Percentiles rank a stretch among this genome's conserved stretches.
Conservation (phyloP, 2,797 vertebrate genomes). For the Mus spretus region DNA sequence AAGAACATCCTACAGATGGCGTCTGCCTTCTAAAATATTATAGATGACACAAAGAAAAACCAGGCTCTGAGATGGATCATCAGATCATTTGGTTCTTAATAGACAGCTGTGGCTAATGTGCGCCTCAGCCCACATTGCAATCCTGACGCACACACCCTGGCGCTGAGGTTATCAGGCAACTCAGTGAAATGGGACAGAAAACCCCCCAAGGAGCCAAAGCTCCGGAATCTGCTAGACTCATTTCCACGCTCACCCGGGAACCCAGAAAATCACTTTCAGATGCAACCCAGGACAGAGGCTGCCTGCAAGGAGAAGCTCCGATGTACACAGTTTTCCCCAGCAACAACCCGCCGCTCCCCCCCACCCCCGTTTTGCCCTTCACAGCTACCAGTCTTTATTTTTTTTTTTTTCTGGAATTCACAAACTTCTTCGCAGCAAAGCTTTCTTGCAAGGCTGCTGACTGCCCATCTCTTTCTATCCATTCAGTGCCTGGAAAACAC, state of each 20-base stretch:
- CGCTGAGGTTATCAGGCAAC: constrained; percentile 7
- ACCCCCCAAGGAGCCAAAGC: background rate
- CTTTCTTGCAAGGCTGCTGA: background rate
- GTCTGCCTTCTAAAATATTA: constrained; percentile 6
- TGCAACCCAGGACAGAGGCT: background rate
- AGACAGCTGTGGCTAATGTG: background rate
- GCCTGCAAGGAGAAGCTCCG: constrained; percentile 72
- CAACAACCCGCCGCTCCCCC: background rate
- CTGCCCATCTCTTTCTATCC: background rate
- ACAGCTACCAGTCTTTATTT: too few relatives aligned
- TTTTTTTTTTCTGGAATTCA: background rate
- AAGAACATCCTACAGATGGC: background rate
- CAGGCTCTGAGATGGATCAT: background rate
- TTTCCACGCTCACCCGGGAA: constrained; percentile 60
- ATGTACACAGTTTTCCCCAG: constrained; percentile 77
- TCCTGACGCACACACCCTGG: background rate
- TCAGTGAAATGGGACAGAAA: constrained; percentile 55
- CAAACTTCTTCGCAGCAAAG: background rate
- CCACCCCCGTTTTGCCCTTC: background rate
- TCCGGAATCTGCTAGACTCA: background rate
- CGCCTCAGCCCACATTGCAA: background rate
- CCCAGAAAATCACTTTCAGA: constrained; percentile 53
- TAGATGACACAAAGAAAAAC: background rate
- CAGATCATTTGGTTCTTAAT: background rate
- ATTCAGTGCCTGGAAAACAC: constrained; percentile 60